Evolutionary conservation across 1,140 invertebrate genomes (phyloP).

Genomic region (Pseudomyrmex pallidus): DNA sequence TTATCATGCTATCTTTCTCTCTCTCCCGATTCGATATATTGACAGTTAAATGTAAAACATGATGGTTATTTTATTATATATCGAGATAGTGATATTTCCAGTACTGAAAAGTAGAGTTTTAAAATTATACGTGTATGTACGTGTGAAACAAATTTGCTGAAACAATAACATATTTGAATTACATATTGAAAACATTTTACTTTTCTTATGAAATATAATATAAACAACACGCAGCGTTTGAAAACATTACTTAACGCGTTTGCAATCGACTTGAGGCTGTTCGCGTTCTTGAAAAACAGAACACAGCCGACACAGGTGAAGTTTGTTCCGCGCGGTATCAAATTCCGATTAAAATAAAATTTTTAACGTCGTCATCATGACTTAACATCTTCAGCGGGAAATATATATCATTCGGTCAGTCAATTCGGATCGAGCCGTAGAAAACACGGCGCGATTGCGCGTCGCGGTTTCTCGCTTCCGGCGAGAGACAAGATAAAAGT

Average conservation of each 20-base stretch:
- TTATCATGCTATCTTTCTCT: not conserved
- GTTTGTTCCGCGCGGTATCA: constrained; percentile 59
- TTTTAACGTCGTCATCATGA: constrained; percentile 62
- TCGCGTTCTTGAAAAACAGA: constrained; percentile 13
- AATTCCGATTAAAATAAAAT: constrained; percentile 68
- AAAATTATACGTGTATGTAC: no score
- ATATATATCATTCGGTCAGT: constrained; percentile 33
- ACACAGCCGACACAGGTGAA: not conserved
- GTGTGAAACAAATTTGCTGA: not conserved
- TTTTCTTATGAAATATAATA: not conserved
- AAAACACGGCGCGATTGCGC: constrained; percentile 13
- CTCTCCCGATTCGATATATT: not conserved
- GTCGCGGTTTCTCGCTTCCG: not conserved
- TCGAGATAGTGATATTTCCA: no score
- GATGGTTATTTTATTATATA: no score
- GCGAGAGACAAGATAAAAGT: not conserved
- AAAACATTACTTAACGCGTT: not conserved
- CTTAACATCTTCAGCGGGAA: constrained; percentile 53
- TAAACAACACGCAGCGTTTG: not conserved
- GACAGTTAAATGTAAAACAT: not conserved
- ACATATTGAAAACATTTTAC: not conserved
- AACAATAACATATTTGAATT: not conserved
- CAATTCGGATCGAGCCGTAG: constrained; percentile 45
- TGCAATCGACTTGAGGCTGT: not conserved
- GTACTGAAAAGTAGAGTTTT: no score